Evolutionary conservation across 2,797 vertebrate genomes (phyloP).

Genomic region (Cacajao melanocephalus): DNA sequence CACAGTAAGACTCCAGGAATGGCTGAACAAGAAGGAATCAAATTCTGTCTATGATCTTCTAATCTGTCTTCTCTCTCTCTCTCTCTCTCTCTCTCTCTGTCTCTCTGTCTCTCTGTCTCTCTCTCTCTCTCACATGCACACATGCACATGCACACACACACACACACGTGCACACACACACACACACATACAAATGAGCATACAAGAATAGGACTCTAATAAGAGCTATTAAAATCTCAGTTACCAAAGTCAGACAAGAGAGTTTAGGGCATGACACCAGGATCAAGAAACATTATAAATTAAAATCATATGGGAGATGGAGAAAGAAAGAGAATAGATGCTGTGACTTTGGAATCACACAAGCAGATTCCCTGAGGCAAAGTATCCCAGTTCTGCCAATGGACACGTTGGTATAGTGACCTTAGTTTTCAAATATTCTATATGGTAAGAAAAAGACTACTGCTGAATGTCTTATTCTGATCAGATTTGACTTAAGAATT

Average conservation of each 20-base stretch:
- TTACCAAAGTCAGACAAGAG: background rate
- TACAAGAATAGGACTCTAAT: background rate
- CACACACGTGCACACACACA: background rate
- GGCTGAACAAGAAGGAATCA: background rate
- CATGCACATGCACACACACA: background rate
- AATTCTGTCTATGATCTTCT: background rate
- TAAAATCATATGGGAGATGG: background rate
- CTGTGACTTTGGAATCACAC: background rate
- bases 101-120: background rate
- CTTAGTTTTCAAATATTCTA: background rate
- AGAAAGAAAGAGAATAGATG: background rate
- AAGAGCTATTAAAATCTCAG: background rate
- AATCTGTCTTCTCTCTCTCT: too few relatives aligned
- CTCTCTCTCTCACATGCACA: background rate
- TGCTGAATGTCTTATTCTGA: background rate
- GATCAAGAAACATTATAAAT: background rate
- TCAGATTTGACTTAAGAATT: background rate
- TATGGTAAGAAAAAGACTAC: background rate
- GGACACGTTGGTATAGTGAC: background rate
- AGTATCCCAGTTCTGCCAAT: background rate
- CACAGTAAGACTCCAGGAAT: background rate
- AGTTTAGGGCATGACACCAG: background rate
- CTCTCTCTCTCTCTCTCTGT: background rate
- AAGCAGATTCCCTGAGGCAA: rapidly evolving
- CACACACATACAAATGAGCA: too few relatives aligned